Base-by-base conservation (phyloP, 2,797 vertebrate species). In the Sebastes melanostomus region DNA sequence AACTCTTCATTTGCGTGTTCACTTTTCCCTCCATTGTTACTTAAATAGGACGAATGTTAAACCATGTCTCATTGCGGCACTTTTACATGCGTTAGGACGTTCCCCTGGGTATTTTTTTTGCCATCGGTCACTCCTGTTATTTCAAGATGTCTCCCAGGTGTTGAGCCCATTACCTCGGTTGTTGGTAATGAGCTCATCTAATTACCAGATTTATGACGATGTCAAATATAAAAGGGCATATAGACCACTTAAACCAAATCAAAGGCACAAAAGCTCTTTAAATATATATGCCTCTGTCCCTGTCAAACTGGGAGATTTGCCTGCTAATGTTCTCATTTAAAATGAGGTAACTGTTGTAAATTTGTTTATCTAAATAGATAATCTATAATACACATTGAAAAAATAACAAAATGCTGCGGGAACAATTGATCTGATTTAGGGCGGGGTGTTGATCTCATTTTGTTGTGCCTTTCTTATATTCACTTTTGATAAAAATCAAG, bases 121-220 rank as follows among this genome's bases (percentile, higher is more conserved):
- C 68, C 75, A 69, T 82, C 25, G 11, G 73, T 78, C 74, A 83
- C 63, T 75, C 60, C 8, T 69, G 75, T 88, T 84, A 75, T 85
- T 84, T 82, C 66, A 82, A 86, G 82, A 90, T 92, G 88, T 91
- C 83, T 92, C 84, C 78, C 73, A 86, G 83, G 85, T 62, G 83
- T 89, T 87, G 72, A 86, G 79, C 72, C 82, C 90, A 82, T 91
- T 85, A 88, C 82, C 89, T 91, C 75, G 78, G 52, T 84, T 75
- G 74, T 88, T 83, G 81, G 87, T 87, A 88, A 89, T 84, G 81
- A 85, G 78, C 71, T 94, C 81, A 80, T 84, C 86, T 87, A 90
- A 88, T 87, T 86, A 93, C 86, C 92, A 95, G 94, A 92, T 95
- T 94, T 95, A 95, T 91, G 80, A 96, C 78, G 95, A 96, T 96